phyloP scores from a whole-genome alignment of 2,113 vertebrate genomes.

The Chaetorhynchus papuensis region DNA sequence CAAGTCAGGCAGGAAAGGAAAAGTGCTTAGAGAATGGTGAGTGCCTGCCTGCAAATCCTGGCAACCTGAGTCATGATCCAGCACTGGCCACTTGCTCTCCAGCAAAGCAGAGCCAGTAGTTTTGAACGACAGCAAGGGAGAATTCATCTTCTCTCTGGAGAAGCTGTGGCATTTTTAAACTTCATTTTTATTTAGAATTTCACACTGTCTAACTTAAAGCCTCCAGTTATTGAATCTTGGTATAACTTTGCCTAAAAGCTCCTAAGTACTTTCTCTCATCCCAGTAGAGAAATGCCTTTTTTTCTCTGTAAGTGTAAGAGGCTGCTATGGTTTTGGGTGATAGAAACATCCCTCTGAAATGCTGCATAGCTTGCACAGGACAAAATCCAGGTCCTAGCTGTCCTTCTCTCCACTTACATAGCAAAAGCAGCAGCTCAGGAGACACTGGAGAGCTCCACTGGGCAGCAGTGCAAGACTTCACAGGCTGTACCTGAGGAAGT shows the following conservation, averaged over 20 bases:
- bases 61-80: background rate
- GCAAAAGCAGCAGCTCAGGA: background rate
- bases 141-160: background rate
- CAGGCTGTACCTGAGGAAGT: background rate
- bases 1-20: background rate
- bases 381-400: background rate
- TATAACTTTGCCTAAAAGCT: background rate
- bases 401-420: background rate
- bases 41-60: background rate
- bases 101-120: background rate
- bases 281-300: background rate
- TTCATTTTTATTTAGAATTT: background rate
- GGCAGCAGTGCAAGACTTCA: background rate
- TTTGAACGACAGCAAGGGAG: background rate
- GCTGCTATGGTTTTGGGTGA: background rate
- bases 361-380: background rate
- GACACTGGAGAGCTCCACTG: accelerated
- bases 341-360: background rate
- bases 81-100: background rate
- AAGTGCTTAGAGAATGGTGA: background rate
- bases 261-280: background rate
- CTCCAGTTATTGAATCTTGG: background rate
- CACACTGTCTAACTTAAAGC: background rate
- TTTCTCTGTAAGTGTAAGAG: background rate
- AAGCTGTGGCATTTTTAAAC: background rate